Evolutionary conservation across 2,113 vertebrate species (phyloP).

Genomic region (Poecilia latipinna): DNA sequence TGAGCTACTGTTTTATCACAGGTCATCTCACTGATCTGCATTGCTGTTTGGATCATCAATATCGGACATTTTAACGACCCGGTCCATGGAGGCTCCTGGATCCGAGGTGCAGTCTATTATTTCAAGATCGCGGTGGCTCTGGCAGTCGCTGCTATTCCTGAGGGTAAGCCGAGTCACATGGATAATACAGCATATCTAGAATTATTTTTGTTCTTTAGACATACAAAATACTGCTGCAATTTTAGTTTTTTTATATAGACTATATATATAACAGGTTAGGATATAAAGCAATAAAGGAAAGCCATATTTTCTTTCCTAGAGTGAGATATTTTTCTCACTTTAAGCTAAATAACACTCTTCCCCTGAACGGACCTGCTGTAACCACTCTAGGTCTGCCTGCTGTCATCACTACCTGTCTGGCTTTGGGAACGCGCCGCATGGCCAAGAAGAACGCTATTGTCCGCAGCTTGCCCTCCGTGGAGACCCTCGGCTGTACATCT

Average conservation of each 20-base stretch:
- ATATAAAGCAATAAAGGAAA: neutral
- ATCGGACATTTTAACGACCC: slow-evolving; percentile 99
- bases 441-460: slow-evolving; percentile 99
- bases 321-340: neutral
- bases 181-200: neutral
- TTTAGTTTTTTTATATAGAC: neutral
- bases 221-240: neutral
- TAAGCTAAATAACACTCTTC: slow-evolving; percentile 4
- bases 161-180: slow-evolving; percentile 73
- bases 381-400: slow-evolving; percentile 84
- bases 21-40: slow-evolving; percentile 96
- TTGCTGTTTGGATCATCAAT: slow-evolving; percentile 98
- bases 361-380: slow-evolving; percentile 1
- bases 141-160: slow-evolving; percentile 96
- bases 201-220: neutral
- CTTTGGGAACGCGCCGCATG: slow-evolving; percentile 96
- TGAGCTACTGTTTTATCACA: slow-evolving; percentile 74
- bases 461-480: slow-evolving; percentile 94
- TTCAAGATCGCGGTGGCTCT: slow-evolving; percentile 98
- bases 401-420: slow-evolving; percentile 98
- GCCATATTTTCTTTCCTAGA: neutral
- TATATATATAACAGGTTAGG: neutral
- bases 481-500: slow-evolving; percentile 96
- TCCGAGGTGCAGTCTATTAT: slow-evolving; percentile 98
- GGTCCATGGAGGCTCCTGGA: slow-evolving; percentile 97